phyloP scores from a whole-genome alignment of 2,113 vertebrate genomes.

The Clarias gariepinus region DNA sequence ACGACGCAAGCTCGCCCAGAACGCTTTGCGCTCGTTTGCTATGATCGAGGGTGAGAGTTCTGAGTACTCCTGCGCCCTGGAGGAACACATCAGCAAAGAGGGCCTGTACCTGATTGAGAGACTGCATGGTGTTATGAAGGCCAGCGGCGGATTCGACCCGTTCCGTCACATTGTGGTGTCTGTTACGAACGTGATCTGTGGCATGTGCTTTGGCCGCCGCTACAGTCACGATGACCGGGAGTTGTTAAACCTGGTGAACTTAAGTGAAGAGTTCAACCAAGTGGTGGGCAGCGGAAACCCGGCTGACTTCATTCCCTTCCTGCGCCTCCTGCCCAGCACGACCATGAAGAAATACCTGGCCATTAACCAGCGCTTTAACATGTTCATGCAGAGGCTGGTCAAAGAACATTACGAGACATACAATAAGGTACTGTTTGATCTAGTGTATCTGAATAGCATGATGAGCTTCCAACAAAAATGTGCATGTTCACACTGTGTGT shows the following conservation, averaged over 20 bases:
- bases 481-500: background rate
- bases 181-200: conserved; percentile 86
- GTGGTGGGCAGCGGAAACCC: conserved; percentile 73
- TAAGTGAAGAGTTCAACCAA: conserved; percentile 74
- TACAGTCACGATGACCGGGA: conserved; percentile 79
- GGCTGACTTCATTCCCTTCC: conserved; percentile 84
- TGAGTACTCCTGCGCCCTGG: conserved; percentile 69
- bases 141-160: conserved; percentile 76
- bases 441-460: too few species aligned
- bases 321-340: conserved; percentile 77
- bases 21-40: conserved; percentile 76
- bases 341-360: conserved; percentile 72
- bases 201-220: conserved; percentile 83
- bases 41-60: conserved; percentile 52
- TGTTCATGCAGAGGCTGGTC: conserved; percentile 74
- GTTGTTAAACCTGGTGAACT: conserved; percentile 74
- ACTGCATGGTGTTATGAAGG: conserved; percentile 69
- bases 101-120: conserved; percentile 68
- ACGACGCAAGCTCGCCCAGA: conserved; percentile 76
- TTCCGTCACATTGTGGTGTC: conserved; percentile 81
- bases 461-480: background rate
- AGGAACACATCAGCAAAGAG: conserved; percentile 81
- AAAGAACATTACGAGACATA: conserved; percentile 78
- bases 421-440: conserved; percentile 71
- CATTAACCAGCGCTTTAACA: conserved; percentile 71